Evolutionary conservation across 2,113 vertebrate genomes (phyloP), one percentile per base, ranked within the genome.

Genomic region (Euleptes europaea): DNA sequence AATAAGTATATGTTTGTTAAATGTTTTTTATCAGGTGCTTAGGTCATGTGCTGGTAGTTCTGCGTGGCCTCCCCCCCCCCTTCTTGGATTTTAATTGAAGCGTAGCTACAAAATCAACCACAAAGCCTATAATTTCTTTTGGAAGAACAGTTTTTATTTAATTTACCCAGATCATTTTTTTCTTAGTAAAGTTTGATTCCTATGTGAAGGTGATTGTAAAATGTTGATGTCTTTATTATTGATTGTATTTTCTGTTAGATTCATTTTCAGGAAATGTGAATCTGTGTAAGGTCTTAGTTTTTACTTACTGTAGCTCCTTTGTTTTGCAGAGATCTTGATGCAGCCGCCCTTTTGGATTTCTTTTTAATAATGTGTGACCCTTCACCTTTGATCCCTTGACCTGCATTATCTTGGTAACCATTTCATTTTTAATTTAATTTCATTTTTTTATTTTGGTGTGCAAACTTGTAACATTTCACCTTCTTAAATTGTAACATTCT

Each of bases 391-490:
- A 98, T 94, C 95, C 97, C 97, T 96, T 99, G 98, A 99, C 97
- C 98, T 98, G 98, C 98, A 99, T 98, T 98, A 97, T 97, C 98
- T 99, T 99, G 98, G 98, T 99, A 99, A 99, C 97, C 98, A 99
- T 99, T 98, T 99, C 98, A 99, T 98, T 98, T 98, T 97, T 96
- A 97, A 98, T 98, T 97, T 97, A 96, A 96, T 95, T 98, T 95
- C 96, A 96, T 97, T 96, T 95, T 97, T 97, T 96, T 94, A 95
- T 96, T 98, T 97, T 97, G 94, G 93, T 96, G 91, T 97, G 95
- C 95, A 95, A 96, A 94, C 94, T 85, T 97, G 95, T 97, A 96
- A 96, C 96, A 93, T 95, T 95, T 96, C 96, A 95, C 95, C 94
- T 3, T 95, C 92, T 96, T 94, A 95, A 95, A 95, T 91, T 96